A percentile compares a stretch with the other conserved stretches of the same genome.
Evolutionary conservation across 2,797 vertebrate species (phyloP).

Genomic region (Gambusia yucatana): DNA sequence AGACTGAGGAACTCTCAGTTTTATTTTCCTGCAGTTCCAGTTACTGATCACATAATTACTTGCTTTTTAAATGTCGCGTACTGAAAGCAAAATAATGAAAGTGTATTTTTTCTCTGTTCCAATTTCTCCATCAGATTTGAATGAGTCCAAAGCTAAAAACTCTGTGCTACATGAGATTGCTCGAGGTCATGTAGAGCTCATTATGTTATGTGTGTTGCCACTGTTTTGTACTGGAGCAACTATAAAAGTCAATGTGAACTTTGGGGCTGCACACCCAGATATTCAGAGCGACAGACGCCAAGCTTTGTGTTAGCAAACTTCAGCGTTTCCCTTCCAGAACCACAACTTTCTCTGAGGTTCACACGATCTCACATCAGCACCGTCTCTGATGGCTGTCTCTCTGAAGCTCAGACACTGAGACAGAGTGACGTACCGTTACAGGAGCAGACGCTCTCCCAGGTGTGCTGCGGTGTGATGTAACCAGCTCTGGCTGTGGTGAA

Average conservation of each 20-base stretch:
- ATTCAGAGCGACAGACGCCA: neutral
- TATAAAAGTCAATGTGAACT: neutral
- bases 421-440: slow-evolving; percentile 87
- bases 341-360: neutral
- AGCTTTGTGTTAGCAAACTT: neutral
- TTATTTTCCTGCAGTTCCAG: neutral
- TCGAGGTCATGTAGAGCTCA: neutral
- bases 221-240: slow-evolving; percentile 4
- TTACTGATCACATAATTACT: neutral
- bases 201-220: neutral
- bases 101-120: neutral
- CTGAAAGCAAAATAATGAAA: neutral
- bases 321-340: neutral
- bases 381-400: neutral
- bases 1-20: neutral
- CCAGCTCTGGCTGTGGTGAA: slow-evolving; percentile 91
- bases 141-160: neutral
- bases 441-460: slow-evolving; percentile 88
- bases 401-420: neutral
- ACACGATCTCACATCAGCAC: slow-evolving; percentile 1
- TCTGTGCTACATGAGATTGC: neutral
- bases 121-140: neutral
- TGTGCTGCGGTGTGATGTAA: slow-evolving; percentile 90
- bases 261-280: slow-evolving; percentile 12
- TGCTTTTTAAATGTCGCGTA: neutral